A percentile compares a stretch with the other conserved stretches of the same genome.
Conservation (phyloP, 2,888 invertebrate genomes). For the Myopa tessellatipennis region DNA sequence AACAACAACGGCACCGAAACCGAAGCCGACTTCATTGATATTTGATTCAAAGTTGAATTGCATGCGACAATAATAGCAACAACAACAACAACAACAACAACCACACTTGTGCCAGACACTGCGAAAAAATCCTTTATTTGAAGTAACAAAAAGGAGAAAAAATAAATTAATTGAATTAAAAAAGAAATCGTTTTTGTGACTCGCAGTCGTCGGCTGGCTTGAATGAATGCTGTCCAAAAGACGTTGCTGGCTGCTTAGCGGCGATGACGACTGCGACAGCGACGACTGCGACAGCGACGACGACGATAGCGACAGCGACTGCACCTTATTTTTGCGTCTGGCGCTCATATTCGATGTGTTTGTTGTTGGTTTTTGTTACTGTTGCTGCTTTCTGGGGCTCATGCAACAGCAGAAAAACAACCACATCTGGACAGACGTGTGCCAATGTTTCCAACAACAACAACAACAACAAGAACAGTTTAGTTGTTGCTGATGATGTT, state of each 20-base stretch:
- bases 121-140: background rate
- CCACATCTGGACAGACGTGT: conserved; percentile 37
- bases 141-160: background rate
- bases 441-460: conserved; percentile 21
- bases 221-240: conserved; percentile 30
- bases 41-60: conserved; percentile 22
- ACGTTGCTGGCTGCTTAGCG: background rate
- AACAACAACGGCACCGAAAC: conserved; percentile 15
- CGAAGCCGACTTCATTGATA: conserved; percentile 16
- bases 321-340: conserved; percentile 50
- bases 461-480: background rate
- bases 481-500: conserved; percentile 10
- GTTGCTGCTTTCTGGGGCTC: background rate
- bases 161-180: conserved; percentile 17
- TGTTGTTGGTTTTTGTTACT: conserved; percentile 13
- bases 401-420: conserved; percentile 5
- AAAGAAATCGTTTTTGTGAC: conserved; percentile 17
- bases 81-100: conserved; percentile 21
- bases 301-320: conserved; percentile 40
- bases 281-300: background rate
- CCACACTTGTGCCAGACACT: conserved; percentile 12
- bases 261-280: conserved; percentile 4
- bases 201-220: conserved; percentile 5
- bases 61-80: conserved; percentile 22
- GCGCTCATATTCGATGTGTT: conserved; percentile 37